Base-by-base conservation (phyloP, 1,140 invertebrate genomes). In the Calliopsis andreniformis region DNA sequence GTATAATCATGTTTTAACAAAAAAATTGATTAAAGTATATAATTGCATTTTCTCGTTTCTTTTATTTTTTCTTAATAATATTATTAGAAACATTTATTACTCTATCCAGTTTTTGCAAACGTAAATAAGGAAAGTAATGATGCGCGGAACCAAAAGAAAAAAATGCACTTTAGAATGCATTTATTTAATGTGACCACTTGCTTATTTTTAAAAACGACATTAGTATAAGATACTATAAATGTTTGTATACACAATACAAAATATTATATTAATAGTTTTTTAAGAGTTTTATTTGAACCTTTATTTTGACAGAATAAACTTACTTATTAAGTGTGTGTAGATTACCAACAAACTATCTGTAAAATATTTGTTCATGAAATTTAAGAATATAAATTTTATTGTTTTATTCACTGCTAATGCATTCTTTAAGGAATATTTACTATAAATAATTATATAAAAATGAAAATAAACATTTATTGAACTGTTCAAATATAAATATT, bases 381-480 rank as follows among this genome's bases (percentile, higher is more conserved):
- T 32, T 25, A 14, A 69, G n/a, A 69, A 58, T 69, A 76, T 47
- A 75, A 56, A 56, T 45, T 55, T 67, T 18, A 66, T 62, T 62
- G 39, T 45, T 45, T n/a, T 39, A 2, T 72, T 72, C 25, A 23
- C 25, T 61, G 5, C 59, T 49, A 28, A 43, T 45, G 20, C 28
- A 45, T 18, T 63, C 63, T 51, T 51, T 35, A 61, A 28, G 10
- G 35, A n/a, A 71, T 32, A 51, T 63, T n/a, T 71, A 42, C 23
- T 63, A 63, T 61, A 51, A 49, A 39, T 62, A 71, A 71, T 61
- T 51, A 51, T 63, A 63, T 12, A 63, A 16, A 62, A 39, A 51
- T 63, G 20, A 71, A 51, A 63, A 71, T 43, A 72, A 49, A n/a
- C 25, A 35, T 53, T 53, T 72, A 39, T 72, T 53, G 14, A 63